These are phyloP conservation scores for Tridacna gigas DNA, from an alignment of 2,888 invertebrate genomes.

Conservation along the genomic window DNA sequence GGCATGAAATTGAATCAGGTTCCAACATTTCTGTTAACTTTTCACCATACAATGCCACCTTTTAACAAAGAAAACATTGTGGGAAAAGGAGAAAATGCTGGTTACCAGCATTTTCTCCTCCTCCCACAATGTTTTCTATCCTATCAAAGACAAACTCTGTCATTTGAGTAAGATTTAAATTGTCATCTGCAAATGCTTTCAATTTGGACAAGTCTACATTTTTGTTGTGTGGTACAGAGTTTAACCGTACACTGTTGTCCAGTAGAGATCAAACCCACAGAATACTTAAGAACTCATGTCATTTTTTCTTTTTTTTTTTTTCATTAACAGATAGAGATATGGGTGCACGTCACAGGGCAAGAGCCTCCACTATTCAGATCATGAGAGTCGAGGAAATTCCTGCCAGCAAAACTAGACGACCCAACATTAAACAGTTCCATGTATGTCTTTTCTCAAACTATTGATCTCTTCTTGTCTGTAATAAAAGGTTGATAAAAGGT, in stretches of 20 bases:
- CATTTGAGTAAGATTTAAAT: no score
- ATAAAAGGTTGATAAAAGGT: no score
- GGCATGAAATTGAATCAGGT: slow-evolving; percentile 19
- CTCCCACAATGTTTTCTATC: background rate
- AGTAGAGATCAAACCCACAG: no score
- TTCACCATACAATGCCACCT: no score
- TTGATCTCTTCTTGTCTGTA: no score
- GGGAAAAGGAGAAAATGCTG: background rate
- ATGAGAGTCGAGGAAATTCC: slow-evolving; percentile 97
- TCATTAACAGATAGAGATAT: slow-evolving; percentile 92
- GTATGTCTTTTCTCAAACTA: slow-evolving; percentile 86
- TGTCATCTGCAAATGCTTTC: no score
- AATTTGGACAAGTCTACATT: no score
- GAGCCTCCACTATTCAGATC: slow-evolving; percentile 98
- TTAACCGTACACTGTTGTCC: no score
- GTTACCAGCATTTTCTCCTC: slow-evolving; percentile 1
- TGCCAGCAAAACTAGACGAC: slow-evolving; percentile 95
- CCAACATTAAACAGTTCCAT: slow-evolving; percentile 99
- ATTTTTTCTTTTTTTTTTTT: background rate
- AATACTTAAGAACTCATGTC: no score
- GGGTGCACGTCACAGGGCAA: slow-evolving; percentile 98
- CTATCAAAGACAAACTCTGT: no score
- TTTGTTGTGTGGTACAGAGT: no score
- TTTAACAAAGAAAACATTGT: background rate
- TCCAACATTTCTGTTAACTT: background rate